Conservation (phyloP, 2,113 vertebrate genomes). For the Eublepharis macularius region DNA sequence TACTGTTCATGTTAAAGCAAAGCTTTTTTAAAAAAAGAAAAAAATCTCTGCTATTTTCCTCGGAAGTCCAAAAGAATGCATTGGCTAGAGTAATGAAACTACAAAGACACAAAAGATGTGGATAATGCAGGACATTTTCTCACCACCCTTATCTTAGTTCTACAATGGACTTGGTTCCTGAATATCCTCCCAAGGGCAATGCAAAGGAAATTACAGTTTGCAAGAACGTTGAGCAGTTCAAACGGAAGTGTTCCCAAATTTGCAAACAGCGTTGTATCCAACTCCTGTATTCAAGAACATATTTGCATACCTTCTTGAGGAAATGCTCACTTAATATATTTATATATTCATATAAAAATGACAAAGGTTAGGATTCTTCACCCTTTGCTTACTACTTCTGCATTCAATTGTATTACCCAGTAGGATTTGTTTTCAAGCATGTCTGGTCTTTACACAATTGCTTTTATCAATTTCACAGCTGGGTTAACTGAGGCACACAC, state of each 20-base stretch:
- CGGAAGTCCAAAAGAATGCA: not conserved
- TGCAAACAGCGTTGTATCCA: not conserved
- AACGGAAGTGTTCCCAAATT: not conserved
- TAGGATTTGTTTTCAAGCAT: conserved; percentile 14
- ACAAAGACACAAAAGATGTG: not conserved
- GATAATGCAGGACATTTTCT: not conserved
- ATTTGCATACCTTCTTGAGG: too few relatives aligned
- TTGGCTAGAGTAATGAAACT: not conserved
- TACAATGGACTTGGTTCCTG: not conserved
- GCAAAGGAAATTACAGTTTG: not conserved
- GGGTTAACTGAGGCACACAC: conserved; percentile 12
- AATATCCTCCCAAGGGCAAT: too few relatives aligned
- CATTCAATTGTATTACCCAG: not conserved
- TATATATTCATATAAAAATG: not conserved
- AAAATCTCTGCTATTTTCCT: not conserved
- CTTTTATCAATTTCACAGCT: conserved; percentile 51
- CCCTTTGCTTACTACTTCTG: not conserved
- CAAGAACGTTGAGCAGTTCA: not conserved
- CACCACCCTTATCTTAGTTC: not conserved
- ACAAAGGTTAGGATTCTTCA: not conserved
- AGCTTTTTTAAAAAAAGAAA: too few relatives aligned
- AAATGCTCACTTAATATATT: not conserved
- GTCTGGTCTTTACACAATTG: not conserved
- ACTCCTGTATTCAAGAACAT: too few relatives aligned
- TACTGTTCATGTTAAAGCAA: not conserved